A percentile compares a stretch with the other conserved stretches of the same genome.
phyloP scores from a whole-genome alignment of 2,113 vertebrate species.

The Malaclemys terrapin region DNA sequence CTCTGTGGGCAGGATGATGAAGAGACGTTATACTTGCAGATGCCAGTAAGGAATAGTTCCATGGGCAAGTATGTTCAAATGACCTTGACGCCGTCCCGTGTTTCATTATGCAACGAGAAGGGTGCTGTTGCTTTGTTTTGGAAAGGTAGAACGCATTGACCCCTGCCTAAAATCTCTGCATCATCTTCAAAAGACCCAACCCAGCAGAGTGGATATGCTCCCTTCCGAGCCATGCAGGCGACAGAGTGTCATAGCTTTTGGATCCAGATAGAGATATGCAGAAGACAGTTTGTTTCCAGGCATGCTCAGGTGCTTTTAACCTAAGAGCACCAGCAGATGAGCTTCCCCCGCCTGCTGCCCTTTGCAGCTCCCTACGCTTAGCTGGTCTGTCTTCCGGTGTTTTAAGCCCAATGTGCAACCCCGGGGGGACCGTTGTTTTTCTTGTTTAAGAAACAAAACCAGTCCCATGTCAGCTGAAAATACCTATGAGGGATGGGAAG shows the following conservation, averaged over 20 bases:
- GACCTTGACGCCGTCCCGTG: not conserved
- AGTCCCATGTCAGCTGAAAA: not conserved
- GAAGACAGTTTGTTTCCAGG: not conserved
- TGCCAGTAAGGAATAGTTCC: not conserved
- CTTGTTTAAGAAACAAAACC: not conserved
- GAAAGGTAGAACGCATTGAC: not conserved
- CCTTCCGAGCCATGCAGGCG: not conserved
- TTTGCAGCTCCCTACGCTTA: not conserved
- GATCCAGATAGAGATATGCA: not conserved
- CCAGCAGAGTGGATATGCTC: not conserved
- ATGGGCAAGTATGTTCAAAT: not conserved
- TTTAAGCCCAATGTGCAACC: not conserved
- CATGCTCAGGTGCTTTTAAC: not conserved
- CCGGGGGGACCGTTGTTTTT: rapidly evolving
- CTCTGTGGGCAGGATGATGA: not conserved
- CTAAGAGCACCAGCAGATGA: not conserved
- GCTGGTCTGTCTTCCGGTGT: not conserved
- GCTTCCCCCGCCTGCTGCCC: not conserved
- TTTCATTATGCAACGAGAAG: not conserved
- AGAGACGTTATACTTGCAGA: not conserved
- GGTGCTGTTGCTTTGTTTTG: not conserved
- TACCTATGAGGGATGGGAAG: not conserved
- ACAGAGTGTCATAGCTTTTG: not conserved
- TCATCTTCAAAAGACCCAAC: not conserved
- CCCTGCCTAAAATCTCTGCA: not conserved